Evolutionary conservation across 2,888 invertebrate genomes (phyloP).

Genomic region (Trichacis sp.): DNA sequence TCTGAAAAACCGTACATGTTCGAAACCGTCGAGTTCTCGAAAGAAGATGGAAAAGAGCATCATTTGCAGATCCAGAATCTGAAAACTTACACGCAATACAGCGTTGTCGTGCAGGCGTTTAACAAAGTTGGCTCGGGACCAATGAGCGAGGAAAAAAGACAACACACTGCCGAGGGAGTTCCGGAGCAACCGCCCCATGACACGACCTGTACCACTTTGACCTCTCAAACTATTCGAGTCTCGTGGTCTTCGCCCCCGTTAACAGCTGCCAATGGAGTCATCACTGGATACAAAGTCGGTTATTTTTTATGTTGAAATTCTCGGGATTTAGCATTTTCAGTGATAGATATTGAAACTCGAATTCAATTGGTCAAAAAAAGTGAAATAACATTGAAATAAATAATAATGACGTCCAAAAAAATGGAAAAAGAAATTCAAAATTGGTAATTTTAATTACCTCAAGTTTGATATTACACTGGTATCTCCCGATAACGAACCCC

Average conservation of each 20-base stretch:
- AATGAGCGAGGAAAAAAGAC: conserved; percentile 87
- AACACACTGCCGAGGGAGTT: conserved; percentile 94
- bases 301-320: too few relatives aligned
- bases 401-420: too few relatives aligned
- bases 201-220: conserved; percentile 91
- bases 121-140: conserved; percentile 96
- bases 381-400: too few relatives aligned
- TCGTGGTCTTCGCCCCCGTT: conserved; percentile 95
- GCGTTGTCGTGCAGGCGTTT: conserved; percentile 95
- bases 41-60: conserved; percentile 92
- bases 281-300: conserved; percentile 88
- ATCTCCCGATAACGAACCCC: too few relatives aligned
- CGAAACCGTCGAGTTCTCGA: conserved; percentile 91
- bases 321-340: too few relatives aligned
- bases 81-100: conserved; percentile 94
- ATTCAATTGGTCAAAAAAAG: too few relatives aligned
- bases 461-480: too few relatives aligned
- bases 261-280: conserved; percentile 92
- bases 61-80: conserved; percentile 84
- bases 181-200: conserved; percentile 93
- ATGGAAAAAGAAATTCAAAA: too few relatives aligned
- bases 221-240: conserved; percentile 93
- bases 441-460: too few relatives aligned
- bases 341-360: too few relatives aligned
- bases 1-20: conserved; percentile 89